Evolutionary conservation across 2,113 vertebrate species (phyloP).

Genomic region (Siniperca knerii): DNA sequence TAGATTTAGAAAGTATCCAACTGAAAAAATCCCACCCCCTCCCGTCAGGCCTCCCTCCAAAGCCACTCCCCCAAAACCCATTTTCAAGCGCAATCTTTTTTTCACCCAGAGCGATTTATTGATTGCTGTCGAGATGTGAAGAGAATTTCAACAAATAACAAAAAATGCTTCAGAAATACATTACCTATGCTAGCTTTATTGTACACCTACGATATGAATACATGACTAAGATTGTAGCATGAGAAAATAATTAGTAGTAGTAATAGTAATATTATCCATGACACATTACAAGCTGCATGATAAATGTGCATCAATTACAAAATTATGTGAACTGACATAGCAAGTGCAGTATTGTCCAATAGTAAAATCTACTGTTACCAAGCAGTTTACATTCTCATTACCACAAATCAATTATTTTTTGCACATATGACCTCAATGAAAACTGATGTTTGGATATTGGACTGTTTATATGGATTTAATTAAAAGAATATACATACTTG

Average conservation of each 20-base stretch:
- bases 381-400: not conserved
- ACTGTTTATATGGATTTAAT: not conserved
- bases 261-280: not conserved
- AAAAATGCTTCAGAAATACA: too few relatives aligned
- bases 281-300: constrained; percentile 42
- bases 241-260: not conserved
- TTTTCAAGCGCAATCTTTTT: too few relatives aligned
- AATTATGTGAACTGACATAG: constrained; percentile 5
- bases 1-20: too few relatives aligned
- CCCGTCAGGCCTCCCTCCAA: too few relatives aligned
- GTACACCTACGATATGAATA: not conserved
- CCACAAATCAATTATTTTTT: not conserved
- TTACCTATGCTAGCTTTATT: not conserved
- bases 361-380: not conserved
- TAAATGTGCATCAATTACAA: constrained; percentile 28
- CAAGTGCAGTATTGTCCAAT: constrained; percentile 1
- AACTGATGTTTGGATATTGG: not conserved
- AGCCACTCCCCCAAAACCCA: too few relatives aligned
- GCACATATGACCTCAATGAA: not conserved
- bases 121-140: too few relatives aligned
- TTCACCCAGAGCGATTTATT: too few relatives aligned
- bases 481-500: constrained; percentile 16
- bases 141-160: too few relatives aligned
- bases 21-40: too few relatives aligned
- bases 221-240: not conserved